phyloP scores from a whole-genome alignment of 2,113 vertebrate genomes.

The Spilogale gracilis region DNA sequence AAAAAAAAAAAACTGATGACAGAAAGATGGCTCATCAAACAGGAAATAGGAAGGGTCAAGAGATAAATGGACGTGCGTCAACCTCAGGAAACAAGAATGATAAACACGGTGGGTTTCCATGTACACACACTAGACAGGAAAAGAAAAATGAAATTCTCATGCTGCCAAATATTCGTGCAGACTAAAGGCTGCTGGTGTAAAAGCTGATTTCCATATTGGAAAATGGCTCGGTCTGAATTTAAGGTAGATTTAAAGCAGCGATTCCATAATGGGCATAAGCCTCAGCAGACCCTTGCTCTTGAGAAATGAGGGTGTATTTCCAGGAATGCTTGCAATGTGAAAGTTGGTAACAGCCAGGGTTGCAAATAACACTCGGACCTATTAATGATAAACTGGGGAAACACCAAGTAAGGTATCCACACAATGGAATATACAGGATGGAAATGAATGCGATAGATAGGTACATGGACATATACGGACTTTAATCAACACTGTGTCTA shows the following conservation, averaged over 20 bases:
- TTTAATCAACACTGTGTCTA: neutral
- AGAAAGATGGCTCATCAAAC: neutral
- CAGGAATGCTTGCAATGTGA: rapidly evolving
- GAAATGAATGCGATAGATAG: neutral
- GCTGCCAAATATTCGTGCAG: neutral
- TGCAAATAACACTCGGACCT: neutral
- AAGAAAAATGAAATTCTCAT: neutral
- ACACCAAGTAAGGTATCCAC: neutral
- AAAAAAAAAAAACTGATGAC: neutral
- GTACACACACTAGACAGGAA: neutral
- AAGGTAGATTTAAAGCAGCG: neutral
- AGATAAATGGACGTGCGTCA: neutral
- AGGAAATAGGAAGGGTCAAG: neutral
- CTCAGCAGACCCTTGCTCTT: rapidly evolving
- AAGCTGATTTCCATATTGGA: neutral
- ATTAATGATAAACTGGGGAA: neutral
- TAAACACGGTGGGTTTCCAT: rapidly evolving
- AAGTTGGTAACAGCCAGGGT: rapidly evolving
- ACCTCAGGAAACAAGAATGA: neutral
- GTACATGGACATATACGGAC: rapidly evolving
- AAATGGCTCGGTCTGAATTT: neutral
- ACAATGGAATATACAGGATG: neutral
- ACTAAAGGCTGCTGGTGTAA: neutral
- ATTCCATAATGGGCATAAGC: rapidly evolving
- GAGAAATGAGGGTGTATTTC: neutral